A percentile compares a stretch with the other conserved stretches of the same genome.
Conservation (phyloP, 1,140 invertebrate species). For the Zaprionus tsacasi region DNA sequence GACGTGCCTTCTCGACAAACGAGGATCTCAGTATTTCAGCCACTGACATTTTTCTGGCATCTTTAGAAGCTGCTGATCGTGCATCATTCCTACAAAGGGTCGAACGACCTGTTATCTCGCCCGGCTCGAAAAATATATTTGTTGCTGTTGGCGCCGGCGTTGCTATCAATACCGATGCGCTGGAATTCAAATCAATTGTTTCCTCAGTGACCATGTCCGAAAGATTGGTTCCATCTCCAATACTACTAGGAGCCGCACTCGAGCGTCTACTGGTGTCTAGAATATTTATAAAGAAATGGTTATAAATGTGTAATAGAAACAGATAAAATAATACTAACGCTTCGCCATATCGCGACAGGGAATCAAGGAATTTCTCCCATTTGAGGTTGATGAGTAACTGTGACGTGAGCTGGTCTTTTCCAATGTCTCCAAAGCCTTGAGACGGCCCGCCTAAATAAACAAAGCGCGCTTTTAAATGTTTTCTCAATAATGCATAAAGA, state of each 20-base stretch:
- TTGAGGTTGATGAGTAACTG: conserved; percentile 20
- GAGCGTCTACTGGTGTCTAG: not conserved
- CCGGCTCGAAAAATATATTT: conserved; percentile 74
- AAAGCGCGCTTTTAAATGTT: conserved; percentile 1
- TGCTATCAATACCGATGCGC: conserved; percentile 39
- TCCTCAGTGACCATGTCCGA: conserved; percentile 76
- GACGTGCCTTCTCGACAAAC: conserved; percentile 71
- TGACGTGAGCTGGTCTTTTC: conserved; percentile 44
- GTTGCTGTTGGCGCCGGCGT: conserved; percentile 43
- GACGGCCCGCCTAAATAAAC: conserved; percentile 54
- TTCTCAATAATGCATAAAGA: not conserved
- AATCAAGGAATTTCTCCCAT: not conserved
- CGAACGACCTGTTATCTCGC: conserved; percentile 77
- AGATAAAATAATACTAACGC: not conserved
- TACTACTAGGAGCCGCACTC: conserved; percentile 13
- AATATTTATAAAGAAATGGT: not conserved
- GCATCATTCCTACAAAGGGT: conserved; percentile 50
- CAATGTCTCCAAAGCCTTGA: conserved; percentile 66
- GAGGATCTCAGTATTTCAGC: conserved; percentile 67
- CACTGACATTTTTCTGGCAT: conserved; percentile 53
- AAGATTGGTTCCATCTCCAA: conserved; percentile 58
- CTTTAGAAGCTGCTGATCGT: conserved; percentile 9
- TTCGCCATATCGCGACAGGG: not conserved
- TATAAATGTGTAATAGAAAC: not conserved
- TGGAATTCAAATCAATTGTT: conserved; percentile 72